Evolutionary conservation across 2,888 invertebrate species (phyloP), one percentile per base, ranked within the genome.

Genomic region (Electrophaes corylata): DNA sequence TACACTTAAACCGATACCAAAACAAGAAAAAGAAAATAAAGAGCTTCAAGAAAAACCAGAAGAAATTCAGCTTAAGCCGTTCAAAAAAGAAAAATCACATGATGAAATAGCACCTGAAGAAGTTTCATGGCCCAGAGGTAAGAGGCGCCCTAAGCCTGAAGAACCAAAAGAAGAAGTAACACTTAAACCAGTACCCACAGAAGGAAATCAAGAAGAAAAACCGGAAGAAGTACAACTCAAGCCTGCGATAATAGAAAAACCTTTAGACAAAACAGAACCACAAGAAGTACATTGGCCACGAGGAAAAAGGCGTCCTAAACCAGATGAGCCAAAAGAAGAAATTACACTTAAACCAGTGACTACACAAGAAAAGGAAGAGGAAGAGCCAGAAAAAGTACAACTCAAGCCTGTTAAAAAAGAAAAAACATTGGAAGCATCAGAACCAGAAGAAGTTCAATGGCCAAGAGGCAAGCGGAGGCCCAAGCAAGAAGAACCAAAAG

Each of bases 341-440:
- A 78, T 76, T 12, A 80, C 87, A 6, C 83, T 80, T 76, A 72
- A 92, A 84, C 80, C 72, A 75, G 72, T 65, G 66, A 73, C 50
- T 64, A 63, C 64, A 67, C 66, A 61, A 57, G 57, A 86, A 63
- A 62, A 69, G 73, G 67, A 66, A 51, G 76, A 78, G 47, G 3
- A 31, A 31, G 31, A 37, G 26, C 60, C 79, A 0, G 77, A 81
- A 43, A 76, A 81, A 43, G 62, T 69, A 20, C 60, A 62, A 20
- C 73, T 81, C 5, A 70, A 84, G 40, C 76, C 75, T 45, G 78
- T 64, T 2, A 52, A 50, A 33, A 56, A 62, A 50, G 49, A 65
- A 37, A 66, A 59, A 58, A 79, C 57, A 12, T 87, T 54, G 4
- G 81, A 80, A 65, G 75, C 73, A 78, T 81, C 73, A 19, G 73